These are phyloP conservation scores for Drosophila tani DNA, from an alignment of 1,140 invertebrate species.

Conservation along the genomic window DNA sequence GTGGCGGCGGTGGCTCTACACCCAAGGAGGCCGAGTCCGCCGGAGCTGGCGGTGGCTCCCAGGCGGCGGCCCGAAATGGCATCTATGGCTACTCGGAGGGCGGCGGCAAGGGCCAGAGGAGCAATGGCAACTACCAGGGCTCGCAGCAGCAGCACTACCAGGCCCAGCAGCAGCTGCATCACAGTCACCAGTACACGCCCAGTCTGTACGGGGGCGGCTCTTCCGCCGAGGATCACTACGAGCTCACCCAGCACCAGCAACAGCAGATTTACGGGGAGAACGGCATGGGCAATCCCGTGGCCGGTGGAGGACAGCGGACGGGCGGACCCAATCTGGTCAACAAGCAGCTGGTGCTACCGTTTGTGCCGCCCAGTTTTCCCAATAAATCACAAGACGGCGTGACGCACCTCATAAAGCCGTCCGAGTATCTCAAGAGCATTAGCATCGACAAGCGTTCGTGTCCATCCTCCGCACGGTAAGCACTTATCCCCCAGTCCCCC, in stretches of 20 bases:
- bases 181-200: constrained; percentile 44
- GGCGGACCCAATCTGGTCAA: constrained; percentile 89
- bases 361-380: constrained; percentile 95
- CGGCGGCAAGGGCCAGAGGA: constrained; percentile 38
- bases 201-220: constrained; percentile 66
- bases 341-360: constrained; percentile 93
- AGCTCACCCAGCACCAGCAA: constrained; percentile 64
- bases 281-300: constrained; percentile 20
- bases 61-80: constrained; percentile 5
- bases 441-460: constrained; percentile 87
- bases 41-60: constrained; percentile 1
- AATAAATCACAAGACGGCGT: constrained; percentile 87
- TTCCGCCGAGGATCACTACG: constrained; percentile 77
- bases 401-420: constrained; percentile 94
- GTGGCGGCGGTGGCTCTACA: constrained; percentile 2
- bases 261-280: constrained; percentile 60
- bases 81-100: constrained; percentile 64
- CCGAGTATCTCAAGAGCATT: constrained; percentile 94
- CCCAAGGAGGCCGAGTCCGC: constrained; percentile 32
- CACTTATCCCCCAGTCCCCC: constrained; percentile 12
- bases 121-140: constrained; percentile 39
- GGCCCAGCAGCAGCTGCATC: constrained; percentile 40
- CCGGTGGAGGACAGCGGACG: constrained; percentile 50
- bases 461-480: constrained; percentile 86
- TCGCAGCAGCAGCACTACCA: constrained; percentile 38